Conservation (phyloP, 2,113 vertebrate species). For the Esox niger region DNA sequence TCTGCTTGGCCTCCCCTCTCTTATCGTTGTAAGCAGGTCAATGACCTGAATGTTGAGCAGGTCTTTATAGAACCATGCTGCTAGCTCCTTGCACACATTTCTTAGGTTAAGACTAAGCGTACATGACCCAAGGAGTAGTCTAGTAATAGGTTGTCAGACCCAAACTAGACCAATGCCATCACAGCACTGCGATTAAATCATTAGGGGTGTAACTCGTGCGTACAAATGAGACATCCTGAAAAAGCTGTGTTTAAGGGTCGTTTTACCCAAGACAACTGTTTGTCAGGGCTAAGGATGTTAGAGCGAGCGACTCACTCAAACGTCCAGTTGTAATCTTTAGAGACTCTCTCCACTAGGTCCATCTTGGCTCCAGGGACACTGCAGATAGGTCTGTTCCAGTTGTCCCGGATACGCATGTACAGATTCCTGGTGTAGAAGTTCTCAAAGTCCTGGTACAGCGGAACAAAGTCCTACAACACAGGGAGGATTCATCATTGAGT, state of each 20-base stretch:
- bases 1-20: neutral
- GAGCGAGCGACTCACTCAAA: slow-evolving; percentile 79
- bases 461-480: slow-evolving; percentile 87
- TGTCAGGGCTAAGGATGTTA: too few species aligned
- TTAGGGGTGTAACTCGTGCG: too few species aligned
- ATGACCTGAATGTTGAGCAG: neutral
- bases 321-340: slow-evolving; percentile 92
- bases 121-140: too few species aligned
- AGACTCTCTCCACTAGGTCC: slow-evolving; percentile 86
- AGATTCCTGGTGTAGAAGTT: slow-evolving; percentile 97
- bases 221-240: too few species aligned
- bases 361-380: slow-evolving; percentile 90
- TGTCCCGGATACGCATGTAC: slow-evolving; percentile 96
- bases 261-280: too few species aligned
- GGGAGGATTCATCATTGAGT: neutral
- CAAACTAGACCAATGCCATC: too few species aligned
- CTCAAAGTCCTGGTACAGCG: slow-evolving; percentile 96
- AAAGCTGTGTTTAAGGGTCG: too few species aligned
- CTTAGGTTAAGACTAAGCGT: too few species aligned
- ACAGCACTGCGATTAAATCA: too few species aligned
- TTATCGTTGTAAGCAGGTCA: neutral
- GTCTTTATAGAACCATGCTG: neutral
- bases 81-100: too few species aligned
- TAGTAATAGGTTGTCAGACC: too few species aligned
- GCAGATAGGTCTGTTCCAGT: slow-evolving; percentile 93